These are phyloP conservation scores for Engystomops pustulosus DNA, from an alignment of 2,113 vertebrate species.

Conservation along the genomic window DNA sequence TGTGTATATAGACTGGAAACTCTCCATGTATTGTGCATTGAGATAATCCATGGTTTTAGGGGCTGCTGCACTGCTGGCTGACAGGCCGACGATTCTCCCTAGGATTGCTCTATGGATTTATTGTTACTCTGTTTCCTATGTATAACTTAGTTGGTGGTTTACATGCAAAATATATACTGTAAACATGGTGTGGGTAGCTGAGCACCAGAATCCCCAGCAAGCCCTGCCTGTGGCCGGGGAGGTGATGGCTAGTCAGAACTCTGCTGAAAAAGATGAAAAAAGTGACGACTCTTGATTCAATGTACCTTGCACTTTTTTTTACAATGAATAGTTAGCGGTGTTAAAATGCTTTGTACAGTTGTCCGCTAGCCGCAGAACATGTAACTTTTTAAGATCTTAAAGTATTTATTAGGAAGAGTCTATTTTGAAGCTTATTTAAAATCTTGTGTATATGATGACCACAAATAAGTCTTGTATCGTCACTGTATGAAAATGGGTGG, in stretches of 20 bases:
- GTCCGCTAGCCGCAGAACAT: slow-evolving; percentile 46
- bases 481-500: slow-evolving; percentile 16
- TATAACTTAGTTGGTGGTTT: slow-evolving; percentile 62
- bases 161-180: slow-evolving; percentile 72
- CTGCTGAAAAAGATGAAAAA: slow-evolving; percentile 56
- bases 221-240: background rate
- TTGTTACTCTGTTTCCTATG: slow-evolving; percentile 3
- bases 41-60: slow-evolving; percentile 7
- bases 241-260: background rate
- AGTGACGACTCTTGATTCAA: slow-evolving; percentile 68
- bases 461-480: slow-evolving; percentile 29
- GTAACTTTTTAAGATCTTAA: slow-evolving; percentile 51
- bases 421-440: slow-evolving; percentile 56
- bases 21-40: background rate
- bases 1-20: slow-evolving; percentile 47
- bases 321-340: slow-evolving; percentile 59
- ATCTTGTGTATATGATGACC: slow-evolving; percentile 36
- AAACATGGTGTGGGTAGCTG: slow-evolving; percentile 58
- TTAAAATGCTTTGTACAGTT: slow-evolving; percentile 53
- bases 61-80: slow-evolving; percentile 43
- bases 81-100: background rate
- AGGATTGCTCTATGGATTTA: slow-evolving; percentile 1
- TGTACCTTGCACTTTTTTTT: slow-evolving; percentile 80
- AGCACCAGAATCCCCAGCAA: background rate
- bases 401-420: slow-evolving; percentile 54